A percentile compares a stretch with the other conserved stretches of the same genome.
Conservation (phyloP, 2,113 vertebrate species). For the Spheniscus mendiculus region DNA sequence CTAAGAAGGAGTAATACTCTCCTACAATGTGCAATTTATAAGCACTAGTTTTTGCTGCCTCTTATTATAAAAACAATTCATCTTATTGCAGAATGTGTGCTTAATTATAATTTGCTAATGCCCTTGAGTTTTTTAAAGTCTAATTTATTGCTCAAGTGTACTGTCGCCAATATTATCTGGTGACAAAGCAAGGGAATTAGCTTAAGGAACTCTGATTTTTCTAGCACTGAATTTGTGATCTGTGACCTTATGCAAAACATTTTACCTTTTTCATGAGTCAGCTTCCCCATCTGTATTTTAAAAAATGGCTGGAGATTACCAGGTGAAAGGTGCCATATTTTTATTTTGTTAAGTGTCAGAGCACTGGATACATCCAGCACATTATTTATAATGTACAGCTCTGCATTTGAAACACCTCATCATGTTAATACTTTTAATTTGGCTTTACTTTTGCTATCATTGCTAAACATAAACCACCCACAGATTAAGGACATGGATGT, state of each 20-base stretch:
- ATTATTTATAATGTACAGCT: neutral
- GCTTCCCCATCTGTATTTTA: neutral
- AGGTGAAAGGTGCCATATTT: neutral
- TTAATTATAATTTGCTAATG: constrained; percentile 50
- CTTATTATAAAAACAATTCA: constrained; percentile 27
- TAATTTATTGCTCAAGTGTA: constrained; percentile 33
- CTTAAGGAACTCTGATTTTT: constrained; percentile 24
- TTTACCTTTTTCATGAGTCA: constrained; percentile 41
- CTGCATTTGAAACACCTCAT: neutral
- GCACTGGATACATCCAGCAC: neutral
- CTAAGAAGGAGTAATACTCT: constrained; percentile 22
- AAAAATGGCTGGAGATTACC: neutral
- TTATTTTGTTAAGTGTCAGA: neutral
- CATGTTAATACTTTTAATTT: neutral
- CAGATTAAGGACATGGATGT: neutral
- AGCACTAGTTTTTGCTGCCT: constrained; percentile 20
- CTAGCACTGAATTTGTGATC: constrained; percentile 12
- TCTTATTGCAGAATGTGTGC: constrained; percentile 11
- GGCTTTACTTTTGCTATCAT: neutral
- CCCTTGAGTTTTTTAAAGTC: constrained; percentile 31
- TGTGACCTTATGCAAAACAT: neutral
- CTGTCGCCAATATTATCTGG: constrained; percentile 1
- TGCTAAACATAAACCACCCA: neutral
- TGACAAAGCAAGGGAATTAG: constrained; percentile 29
- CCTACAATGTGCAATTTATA: neutral